phyloP scores from a whole-genome alignment of 2,797 vertebrate genomes.

The Bovichtus variegatus region DNA sequence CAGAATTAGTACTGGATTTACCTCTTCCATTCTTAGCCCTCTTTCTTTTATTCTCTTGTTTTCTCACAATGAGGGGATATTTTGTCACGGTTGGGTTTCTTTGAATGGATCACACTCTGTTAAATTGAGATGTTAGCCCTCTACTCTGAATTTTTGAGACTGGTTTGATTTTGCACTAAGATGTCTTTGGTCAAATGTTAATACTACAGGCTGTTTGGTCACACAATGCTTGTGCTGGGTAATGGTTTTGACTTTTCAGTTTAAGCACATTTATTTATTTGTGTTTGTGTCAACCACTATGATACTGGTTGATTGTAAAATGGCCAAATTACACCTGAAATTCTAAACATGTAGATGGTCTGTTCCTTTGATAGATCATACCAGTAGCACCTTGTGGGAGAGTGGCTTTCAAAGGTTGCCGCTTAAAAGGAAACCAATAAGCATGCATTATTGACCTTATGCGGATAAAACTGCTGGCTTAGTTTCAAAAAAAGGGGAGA shows the following conservation, averaged over 20 bases:
- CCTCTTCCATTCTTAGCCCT: constrained; percentile 61
- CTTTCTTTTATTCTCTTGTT: constrained; percentile 68
- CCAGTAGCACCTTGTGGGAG: not conserved
- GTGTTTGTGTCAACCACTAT: constrained; percentile 9
- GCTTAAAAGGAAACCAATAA: constrained; percentile 29
- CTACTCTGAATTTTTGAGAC: not conserved
- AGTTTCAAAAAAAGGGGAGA: constrained; percentile 17
- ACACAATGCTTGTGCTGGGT: not conserved
- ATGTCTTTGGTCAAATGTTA: not conserved
- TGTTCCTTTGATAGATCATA: not conserved
- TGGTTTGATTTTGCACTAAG: not conserved
- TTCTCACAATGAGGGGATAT: constrained; percentile 59
- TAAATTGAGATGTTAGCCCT: constrained; percentile 29
- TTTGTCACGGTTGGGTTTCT: constrained; percentile 51
- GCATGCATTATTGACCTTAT: constrained; percentile 40
- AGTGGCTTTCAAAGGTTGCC: constrained; percentile 26
- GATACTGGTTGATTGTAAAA: constrained; percentile 11
- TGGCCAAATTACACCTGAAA: constrained; percentile 12
- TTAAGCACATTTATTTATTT: constrained; percentile 12
- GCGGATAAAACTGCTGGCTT: constrained; percentile 21
- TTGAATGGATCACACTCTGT: constrained; percentile 42
- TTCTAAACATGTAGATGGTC: constrained; percentile 11
- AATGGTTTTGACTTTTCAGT: constrained; percentile 14
- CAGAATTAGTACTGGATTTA: constrained; percentile 77
- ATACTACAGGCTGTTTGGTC: constrained; percentile 1